Conservation (phyloP, 2,888 invertebrate species). For the Papilio demoleus region DNA sequence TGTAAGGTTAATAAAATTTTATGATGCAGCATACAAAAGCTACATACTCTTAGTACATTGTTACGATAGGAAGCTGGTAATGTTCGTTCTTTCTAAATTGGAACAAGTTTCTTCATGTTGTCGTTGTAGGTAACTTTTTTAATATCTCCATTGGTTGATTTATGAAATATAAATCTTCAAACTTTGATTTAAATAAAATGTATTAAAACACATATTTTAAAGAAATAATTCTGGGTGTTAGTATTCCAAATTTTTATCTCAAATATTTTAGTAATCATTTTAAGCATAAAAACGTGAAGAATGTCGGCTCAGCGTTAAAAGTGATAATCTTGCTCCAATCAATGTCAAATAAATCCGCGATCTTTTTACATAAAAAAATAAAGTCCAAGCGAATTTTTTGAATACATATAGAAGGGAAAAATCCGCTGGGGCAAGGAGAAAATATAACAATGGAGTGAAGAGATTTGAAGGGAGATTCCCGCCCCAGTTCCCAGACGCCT, state of each 20-base stretch:
- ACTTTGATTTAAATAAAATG: not conserved
- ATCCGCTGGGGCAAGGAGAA: conserved; percentile 57
- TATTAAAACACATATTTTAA: not conserved
- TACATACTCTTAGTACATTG: conserved; percentile 2
- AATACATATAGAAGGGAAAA: conserved; percentile 52
- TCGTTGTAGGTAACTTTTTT: too few species aligned
- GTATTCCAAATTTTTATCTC: conserved; percentile 10
- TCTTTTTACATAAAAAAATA: conserved; percentile 48
- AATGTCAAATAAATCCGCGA: conserved; percentile 49
- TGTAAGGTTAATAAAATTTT: not conserved
- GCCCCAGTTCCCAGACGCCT: conserved; percentile 70
- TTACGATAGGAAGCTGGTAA: not conserved
- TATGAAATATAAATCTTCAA: too few species aligned
- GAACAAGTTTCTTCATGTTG: not conserved
- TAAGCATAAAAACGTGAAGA: conserved; percentile 14
- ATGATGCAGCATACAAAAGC: not conserved
- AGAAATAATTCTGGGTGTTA: not conserved
- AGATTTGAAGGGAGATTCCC: conserved; percentile 69
- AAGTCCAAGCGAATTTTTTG: conserved; percentile 50
- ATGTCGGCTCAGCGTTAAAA: conserved; percentile 36
- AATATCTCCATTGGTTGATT: too few species aligned
- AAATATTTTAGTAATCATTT: conserved; percentile 26
- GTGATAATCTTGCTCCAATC: conserved; percentile 42
- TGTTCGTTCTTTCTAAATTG: not conserved
- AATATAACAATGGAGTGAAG: conserved; percentile 73